These are phyloP conservation scores for Pavo muticus DNA, from an alignment of 2,113 vertebrate species.

Conservation along the genomic window DNA sequence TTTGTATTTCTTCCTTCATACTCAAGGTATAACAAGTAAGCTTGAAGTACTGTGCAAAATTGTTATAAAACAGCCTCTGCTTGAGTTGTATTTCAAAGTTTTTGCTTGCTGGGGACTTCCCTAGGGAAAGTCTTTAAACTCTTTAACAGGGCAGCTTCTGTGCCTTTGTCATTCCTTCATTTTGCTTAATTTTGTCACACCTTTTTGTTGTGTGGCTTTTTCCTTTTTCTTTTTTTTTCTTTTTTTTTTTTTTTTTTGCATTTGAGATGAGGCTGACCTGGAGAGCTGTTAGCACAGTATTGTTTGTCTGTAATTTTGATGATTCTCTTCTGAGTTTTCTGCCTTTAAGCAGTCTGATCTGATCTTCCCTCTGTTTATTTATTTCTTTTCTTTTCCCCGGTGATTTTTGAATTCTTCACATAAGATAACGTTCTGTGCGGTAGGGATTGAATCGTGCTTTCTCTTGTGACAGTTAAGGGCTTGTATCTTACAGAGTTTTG, in stretches of 20 bases:
- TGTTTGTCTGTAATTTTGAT: not conserved
- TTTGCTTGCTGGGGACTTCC: not conserved
- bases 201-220: not conserved
- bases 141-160: not conserved
- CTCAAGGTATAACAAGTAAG: not conserved
- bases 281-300: not conserved
- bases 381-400: not conserved
- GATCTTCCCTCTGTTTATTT: not conserved
- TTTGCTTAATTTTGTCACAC: not conserved
- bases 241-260: not conserved
- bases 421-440: not conserved
- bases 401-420: not conserved
- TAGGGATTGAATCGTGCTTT: not conserved
- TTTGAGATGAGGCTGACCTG: not conserved
- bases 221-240: not conserved
- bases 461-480: not conserved
- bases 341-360: not conserved
- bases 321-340: not conserved
- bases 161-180: not conserved
- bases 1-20: not conserved
- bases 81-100: not conserved
- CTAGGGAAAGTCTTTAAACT: not conserved
- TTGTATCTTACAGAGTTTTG: not conserved
- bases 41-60: not conserved
- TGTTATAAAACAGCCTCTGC: not conserved